Conservation (phyloP, 2,797 vertebrate genomes). For the Pseudopleuronectes americanus region DNA sequence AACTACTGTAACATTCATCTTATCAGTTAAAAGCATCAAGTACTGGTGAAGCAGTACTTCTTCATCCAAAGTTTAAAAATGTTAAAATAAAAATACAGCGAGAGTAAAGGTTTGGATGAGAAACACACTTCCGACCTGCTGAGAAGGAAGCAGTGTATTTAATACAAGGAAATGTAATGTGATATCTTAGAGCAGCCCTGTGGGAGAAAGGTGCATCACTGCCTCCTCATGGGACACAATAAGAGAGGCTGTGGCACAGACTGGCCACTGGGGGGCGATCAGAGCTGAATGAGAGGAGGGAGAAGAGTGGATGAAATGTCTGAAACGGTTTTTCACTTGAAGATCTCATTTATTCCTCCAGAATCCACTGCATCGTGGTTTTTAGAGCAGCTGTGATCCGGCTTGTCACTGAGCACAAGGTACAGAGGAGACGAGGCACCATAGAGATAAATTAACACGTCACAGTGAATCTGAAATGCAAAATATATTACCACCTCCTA, state of each 20-base stretch:
- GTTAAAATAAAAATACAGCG: too few relatives aligned
- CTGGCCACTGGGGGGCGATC: conserved; percentile 46
- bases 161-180: conserved; percentile 46
- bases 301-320: conserved; percentile 14
- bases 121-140: conserved; percentile 13
- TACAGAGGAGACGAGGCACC: conserved; percentile 23
- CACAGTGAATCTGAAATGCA: conserved; percentile 38
- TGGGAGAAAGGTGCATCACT: conserved; percentile 23
- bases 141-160: conserved; percentile 41
- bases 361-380: neutral
- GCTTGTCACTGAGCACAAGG: neutral
- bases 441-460: conserved; percentile 50
- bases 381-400: neutral
- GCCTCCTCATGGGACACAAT: conserved; percentile 9
- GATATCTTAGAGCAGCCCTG: conserved; percentile 15
- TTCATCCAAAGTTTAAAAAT: neutral
- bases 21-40: neutral
- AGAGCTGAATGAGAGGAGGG: too few relatives aligned
- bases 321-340: neutral
- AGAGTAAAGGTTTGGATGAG: neutral
- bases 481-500: conserved; percentile 46
- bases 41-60: neutral
- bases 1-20: neutral
- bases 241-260: conserved; percentile 4
- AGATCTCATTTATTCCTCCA: neutral